Conservation (phyloP, 2,113 vertebrate species). For the Strix uralensis region DNA sequence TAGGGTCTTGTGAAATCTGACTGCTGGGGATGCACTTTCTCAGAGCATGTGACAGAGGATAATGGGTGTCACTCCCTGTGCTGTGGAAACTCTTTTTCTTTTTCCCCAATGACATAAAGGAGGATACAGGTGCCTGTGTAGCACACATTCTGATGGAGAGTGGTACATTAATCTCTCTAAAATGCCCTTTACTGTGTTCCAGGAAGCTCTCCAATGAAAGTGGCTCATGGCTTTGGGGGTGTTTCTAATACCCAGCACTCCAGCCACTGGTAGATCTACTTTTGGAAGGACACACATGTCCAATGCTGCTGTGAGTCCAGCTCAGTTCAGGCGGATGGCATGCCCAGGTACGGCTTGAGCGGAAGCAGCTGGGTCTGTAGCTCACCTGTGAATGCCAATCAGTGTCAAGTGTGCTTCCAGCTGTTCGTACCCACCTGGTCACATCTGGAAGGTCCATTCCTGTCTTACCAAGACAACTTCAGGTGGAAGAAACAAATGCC, state of each 20-base stretch:
- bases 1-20: not conserved
- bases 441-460: not conserved
- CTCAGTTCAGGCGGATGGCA: not conserved
- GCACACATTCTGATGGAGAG: not conserved
- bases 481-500: not conserved
- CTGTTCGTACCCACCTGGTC: not conserved
- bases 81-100: not conserved
- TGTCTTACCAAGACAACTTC: not conserved
- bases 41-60: not conserved
- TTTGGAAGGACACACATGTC: not conserved
- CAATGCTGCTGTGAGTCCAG: accelerated
- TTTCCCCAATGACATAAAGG: not conserved
- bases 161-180: not conserved
- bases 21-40: not conserved
- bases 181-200: not conserved
- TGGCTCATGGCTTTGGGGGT: not conserved
- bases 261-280: not conserved
- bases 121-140: not conserved
- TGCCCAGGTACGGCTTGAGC: not conserved
- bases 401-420: not conserved
- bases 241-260: not conserved
- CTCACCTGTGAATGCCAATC: not conserved
- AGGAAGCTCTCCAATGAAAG: not conserved
- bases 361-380: not conserved
- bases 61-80: not conserved